Conservation (phyloP, 2,797 vertebrate genomes). For the Enteromius anoplus region DNA sequence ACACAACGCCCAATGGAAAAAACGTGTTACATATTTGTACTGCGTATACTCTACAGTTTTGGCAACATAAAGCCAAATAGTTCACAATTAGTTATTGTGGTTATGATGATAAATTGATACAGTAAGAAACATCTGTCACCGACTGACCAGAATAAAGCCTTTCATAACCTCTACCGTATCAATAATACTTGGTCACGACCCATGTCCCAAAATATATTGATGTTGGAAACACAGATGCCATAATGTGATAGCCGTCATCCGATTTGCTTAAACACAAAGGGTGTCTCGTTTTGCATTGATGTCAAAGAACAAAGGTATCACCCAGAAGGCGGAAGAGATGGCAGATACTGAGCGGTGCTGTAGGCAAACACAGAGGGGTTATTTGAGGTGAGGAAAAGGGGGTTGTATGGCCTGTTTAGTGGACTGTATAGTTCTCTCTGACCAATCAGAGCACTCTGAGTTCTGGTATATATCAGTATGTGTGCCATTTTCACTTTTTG, state of each 20-base stretch:
- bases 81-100: slow-evolving; percentile 43
- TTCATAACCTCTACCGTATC: slow-evolving; percentile 23
- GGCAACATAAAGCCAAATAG: slow-evolving; percentile 36
- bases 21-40: not conserved
- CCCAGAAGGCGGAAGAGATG: slow-evolving; percentile 69
- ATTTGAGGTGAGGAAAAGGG: slow-evolving; percentile 58
- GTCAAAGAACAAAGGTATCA: slow-evolving; percentile 76
- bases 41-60: not conserved
- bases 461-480: not conserved
- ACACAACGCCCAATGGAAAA: not conserved
- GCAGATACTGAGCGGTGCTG: slow-evolving; percentile 54
- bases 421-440: slow-evolving; percentile 24
- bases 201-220: slow-evolving; percentile 52
- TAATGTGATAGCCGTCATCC: slow-evolving; percentile 45
- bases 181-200: slow-evolving; percentile 31
- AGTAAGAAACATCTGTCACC: slow-evolving; percentile 41
- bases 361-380: slow-evolving; percentile 57
- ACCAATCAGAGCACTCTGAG: not conserved
- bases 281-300: slow-evolving; percentile 69
- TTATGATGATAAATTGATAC: slow-evolving; percentile 45
- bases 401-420: slow-evolving; percentile 50
- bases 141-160: slow-evolving; percentile 48
- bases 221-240: slow-evolving; percentile 61
- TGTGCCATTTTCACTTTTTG: not conserved
- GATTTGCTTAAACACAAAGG: slow-evolving; percentile 71